Conservation (phyloP, 1,140 invertebrate species). For the Cotesia vestalis region DNA sequence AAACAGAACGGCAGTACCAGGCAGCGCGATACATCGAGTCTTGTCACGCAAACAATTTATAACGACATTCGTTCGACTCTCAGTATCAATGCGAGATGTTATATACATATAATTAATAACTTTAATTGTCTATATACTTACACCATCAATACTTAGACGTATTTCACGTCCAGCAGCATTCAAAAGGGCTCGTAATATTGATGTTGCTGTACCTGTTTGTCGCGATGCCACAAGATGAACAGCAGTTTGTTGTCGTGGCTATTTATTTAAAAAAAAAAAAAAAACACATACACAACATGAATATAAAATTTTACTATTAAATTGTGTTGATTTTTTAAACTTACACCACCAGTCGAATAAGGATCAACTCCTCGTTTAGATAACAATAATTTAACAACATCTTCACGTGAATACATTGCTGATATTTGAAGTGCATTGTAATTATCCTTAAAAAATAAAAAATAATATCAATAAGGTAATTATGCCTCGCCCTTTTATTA, state of each 20-base stretch:
- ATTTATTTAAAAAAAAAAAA: constrained; percentile 37
- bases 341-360: constrained; percentile 90
- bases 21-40: constrained; percentile 56
- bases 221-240: constrained; percentile 90
- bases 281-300: constrained; percentile 15
- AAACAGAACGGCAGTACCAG: constrained; percentile 54
- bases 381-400: constrained; percentile 90
- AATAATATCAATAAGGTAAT: constrained; percentile 42
- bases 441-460: constrained; percentile 83
- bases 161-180: constrained; percentile 88
- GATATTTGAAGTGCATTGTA: constrained; percentile 93
- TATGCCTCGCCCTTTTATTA: constrained; percentile 48
- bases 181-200: constrained; percentile 84
- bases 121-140: constrained; percentile 67
- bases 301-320: constrained; percentile 22
- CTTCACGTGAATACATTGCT: constrained; percentile 92
- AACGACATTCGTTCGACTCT: constrained; percentile 27
- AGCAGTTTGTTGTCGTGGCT: constrained; percentile 85
- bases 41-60: constrained; percentile 57
- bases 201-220: constrained; percentile 89
- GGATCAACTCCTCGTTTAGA: constrained; percentile 90
- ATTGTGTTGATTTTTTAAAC: constrained; percentile 53
- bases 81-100: constrained; percentile 21
- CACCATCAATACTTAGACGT: constrained; percentile 83
- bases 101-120: neutral